Evolutionary conservation across 53 echinoderm and acorn worm genomes (phyloP), one percentile per base, ranked within the genome.

Genomic region (Apostichopus leukothele): DNA sequence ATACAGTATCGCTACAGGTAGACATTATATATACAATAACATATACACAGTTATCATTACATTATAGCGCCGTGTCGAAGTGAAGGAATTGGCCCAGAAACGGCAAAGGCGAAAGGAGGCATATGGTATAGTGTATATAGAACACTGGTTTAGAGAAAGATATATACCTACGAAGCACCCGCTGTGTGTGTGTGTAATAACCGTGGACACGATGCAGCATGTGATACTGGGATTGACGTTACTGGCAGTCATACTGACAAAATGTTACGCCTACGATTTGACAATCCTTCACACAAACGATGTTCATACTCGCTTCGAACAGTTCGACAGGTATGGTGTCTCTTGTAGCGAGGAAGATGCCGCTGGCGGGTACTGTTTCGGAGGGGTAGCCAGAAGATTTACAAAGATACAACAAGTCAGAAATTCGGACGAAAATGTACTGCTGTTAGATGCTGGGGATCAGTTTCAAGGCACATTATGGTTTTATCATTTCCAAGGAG

Each of bases 281-380:
- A 95, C 95, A 0, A 88, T 97, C 0, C 91, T 93, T 1, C 93
- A 93, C 67, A 93, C 90, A 22, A 93, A 93, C 76, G 93, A 93
- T 55, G 90, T 93, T 19, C 93, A 91, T 16, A 88, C 93, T 16
- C 76, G 93, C 0, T 93, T 93, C 52, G 90, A 87, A 19, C 90
- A 91, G 63, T 53, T 83, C 68, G 63, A 91, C 21, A 74, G 52
- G 6, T 90, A 90, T 77, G 85, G 79, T 18, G 85, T 59, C 0
- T 93, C 90, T 61, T 88, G 88, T 13, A 83, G 75, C 13, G 50
- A 27, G 1, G 93, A 90, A 16, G 83, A 88, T 67, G 57, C 77
- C n/a, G 75, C 9, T 4, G 26, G 88, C 23, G 87, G 88, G 23
- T 39, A 67, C 12, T 93, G 93, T 83, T 93, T 78, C 51, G 93